Conservation (phyloP, 2,113 vertebrate species). For the Alligator mississippiensis region DNA sequence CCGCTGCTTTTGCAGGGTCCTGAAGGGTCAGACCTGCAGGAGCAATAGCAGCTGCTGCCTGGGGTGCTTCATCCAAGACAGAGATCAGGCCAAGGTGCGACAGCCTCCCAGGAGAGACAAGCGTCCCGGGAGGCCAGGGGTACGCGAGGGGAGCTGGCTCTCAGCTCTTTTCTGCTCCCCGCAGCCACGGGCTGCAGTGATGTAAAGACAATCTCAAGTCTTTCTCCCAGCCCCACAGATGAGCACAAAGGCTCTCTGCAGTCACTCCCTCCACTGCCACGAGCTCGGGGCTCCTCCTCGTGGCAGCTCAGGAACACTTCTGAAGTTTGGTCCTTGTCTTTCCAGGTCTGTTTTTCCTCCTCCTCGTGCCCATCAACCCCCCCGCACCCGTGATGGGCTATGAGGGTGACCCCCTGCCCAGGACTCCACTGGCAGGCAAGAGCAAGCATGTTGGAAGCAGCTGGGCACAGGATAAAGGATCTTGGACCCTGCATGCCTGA, state of each 20-base stretch:
- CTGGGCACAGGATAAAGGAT: not conserved
- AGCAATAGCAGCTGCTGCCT: not conserved
- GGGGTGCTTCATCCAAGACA: rapidly evolving
- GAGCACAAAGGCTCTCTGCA: not conserved
- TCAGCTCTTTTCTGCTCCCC: not conserved
- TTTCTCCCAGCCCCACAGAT: too few species aligned
- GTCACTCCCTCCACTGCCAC: not conserved
- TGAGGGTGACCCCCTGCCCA: too few species aligned
- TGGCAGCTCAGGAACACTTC: not conserved
- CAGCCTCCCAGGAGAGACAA: too few species aligned
- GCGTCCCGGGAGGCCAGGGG: rapidly evolving
- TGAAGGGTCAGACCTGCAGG: not conserved
- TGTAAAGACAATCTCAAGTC: not conserved
- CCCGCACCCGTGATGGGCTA: not conserved
- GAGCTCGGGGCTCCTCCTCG: constrained; percentile 48
- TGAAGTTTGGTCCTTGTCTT: rapidly evolving
- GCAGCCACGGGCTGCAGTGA: not conserved
- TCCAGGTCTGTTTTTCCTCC: not conserved
- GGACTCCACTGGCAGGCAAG: too few species aligned
- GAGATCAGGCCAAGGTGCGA: not conserved
- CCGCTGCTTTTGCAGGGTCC: too few species aligned
- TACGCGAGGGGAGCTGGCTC: not conserved
- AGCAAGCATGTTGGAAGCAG: too few species aligned
- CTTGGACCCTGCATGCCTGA: not conserved
- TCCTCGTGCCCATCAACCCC: not conserved